Conservation (phyloP, 2,113 vertebrate genomes). For the Charina bottae region DNA sequence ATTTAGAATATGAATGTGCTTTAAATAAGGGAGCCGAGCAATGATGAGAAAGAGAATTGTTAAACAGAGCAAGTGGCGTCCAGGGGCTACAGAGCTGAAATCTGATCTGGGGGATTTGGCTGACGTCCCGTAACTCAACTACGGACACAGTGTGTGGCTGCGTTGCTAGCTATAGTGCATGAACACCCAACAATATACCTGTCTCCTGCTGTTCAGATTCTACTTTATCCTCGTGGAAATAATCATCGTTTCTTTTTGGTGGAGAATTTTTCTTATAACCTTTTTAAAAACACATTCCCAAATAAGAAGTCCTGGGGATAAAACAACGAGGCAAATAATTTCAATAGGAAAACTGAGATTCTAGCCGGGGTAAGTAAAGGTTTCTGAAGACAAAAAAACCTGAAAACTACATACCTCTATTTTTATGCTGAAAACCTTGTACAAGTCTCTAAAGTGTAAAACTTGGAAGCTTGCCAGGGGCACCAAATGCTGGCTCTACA, state of each 20-base stretch:
- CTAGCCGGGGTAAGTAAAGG: constrained; percentile 2
- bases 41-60: neutral
- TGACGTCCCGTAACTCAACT: neutral
- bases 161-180: neutral
- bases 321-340: neutral
- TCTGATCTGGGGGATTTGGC: neutral
- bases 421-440: constrained; percentile 16
- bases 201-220: no score
- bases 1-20: neutral
- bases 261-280: neutral
- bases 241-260: neutral
- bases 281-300: neutral
- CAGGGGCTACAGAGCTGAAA: neutral
- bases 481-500: constrained; percentile 60
- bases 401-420: neutral
- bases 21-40: neutral
- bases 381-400: neutral
- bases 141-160: neutral
- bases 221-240: neutral
- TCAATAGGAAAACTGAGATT: neutral
- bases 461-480: constrained; percentile 50
- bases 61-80: neutral
- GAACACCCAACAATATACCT: neutral
- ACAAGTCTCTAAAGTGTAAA: constrained; percentile 44
- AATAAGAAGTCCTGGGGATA: neutral